Conservation (phyloP, 1,140 invertebrate genomes). For the Sitophilus oryzae region DNA sequence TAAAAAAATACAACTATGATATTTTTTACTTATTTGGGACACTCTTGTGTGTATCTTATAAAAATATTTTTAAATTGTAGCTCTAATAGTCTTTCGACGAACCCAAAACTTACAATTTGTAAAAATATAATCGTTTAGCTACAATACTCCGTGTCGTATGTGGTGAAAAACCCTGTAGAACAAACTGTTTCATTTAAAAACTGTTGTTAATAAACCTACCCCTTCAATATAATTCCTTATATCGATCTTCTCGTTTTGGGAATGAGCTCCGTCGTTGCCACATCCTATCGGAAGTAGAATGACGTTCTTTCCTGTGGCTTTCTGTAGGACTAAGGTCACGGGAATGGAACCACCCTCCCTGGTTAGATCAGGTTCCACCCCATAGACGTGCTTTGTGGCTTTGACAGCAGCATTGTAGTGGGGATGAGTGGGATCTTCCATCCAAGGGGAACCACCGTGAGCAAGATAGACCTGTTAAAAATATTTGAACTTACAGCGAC, state of each 20-base stretch:
- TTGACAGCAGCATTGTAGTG: conserved; percentile 84
- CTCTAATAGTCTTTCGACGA: no score
- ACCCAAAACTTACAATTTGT: no score
- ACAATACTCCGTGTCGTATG: no score
- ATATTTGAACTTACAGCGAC: no score
- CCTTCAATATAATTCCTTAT: conserved; percentile 90
- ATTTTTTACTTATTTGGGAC: no score
- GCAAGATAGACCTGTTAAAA: conserved; percentile 50
- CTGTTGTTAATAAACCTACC: conserved; percentile 52
- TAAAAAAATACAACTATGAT: no score
- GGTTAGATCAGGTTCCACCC: conserved; percentile 89
- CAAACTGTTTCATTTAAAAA: background rate
- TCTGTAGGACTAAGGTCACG: conserved; percentile 85
- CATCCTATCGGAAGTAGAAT: conserved; percentile 86
- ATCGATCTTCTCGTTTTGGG: conserved; percentile 96
- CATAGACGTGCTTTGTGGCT: conserved; percentile 86
- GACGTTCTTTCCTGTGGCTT: conserved; percentile 88
- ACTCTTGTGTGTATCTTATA: no score
- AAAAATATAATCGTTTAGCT: no score
- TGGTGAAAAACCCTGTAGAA: background rate
- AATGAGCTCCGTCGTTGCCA: conserved; percentile 95
- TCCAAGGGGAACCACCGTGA: conserved; percentile 85
- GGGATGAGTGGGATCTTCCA: conserved; percentile 84
- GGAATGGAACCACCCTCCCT: conserved; percentile 89
- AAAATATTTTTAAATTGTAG: no score